phyloP scores from a whole-genome alignment of 2,888 invertebrate genomes.

The Andrena bucephala region DNA sequence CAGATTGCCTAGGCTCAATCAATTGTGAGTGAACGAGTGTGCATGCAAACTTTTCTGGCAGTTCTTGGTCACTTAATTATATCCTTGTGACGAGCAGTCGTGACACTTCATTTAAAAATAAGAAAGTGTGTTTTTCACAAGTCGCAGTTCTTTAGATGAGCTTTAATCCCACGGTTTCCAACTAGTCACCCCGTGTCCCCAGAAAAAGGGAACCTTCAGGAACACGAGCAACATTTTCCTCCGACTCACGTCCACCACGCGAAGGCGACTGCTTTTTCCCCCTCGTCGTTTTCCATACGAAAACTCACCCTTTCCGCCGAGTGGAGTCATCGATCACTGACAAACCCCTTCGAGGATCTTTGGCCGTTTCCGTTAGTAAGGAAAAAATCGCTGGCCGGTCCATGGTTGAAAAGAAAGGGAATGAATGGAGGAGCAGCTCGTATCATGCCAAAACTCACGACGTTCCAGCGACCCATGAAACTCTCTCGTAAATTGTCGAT shows the following conservation, averaged over 20 bases:
- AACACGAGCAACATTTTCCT: conserved; percentile 9
- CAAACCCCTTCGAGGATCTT: conserved; percentile 57
- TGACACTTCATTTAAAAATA: too few relatives aligned
- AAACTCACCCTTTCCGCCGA: conserved; percentile 17
- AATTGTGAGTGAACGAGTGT: too few relatives aligned
- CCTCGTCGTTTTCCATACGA: conserved; percentile 40
- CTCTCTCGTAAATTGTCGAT: conserved; percentile 78
- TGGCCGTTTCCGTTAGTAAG: conserved; percentile 33
- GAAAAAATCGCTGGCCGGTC: conserved; percentile 46
- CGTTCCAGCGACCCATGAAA: conserved; percentile 74
- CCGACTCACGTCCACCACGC: conserved; percentile 17
- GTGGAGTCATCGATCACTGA: conserved; percentile 67
- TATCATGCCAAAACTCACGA: conserved; percentile 60
- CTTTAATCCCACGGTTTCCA: neutral
- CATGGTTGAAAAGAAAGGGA: conserved; percentile 25
- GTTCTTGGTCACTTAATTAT: too few relatives aligned
- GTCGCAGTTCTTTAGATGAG: neutral
- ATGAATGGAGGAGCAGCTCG: conserved; percentile 25
- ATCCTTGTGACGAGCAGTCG: too few relatives aligned
- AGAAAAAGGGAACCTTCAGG: neutral
- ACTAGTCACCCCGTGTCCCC: neutral
- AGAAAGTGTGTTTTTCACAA: too few relatives aligned
- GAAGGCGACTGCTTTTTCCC: conserved; percentile 13
- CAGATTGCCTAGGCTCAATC: neutral
- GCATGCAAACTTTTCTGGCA: too few relatives aligned